These are phyloP conservation scores for Sericinus montela DNA, from an alignment of 2,888 invertebrate species.

Conservation along the genomic window DNA sequence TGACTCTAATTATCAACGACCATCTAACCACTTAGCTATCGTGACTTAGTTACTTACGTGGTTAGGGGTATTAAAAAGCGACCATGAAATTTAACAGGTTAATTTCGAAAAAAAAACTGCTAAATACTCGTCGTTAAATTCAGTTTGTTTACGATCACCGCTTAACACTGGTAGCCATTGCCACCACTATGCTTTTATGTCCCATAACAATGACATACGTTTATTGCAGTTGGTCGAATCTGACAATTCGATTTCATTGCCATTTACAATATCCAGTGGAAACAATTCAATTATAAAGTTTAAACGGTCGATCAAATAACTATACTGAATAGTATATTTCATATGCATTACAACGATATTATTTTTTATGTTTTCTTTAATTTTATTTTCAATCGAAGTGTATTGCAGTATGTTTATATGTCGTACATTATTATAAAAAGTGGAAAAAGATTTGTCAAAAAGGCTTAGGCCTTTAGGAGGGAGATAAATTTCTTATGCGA, in stretches of 20 bases:
- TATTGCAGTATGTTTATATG: too few relatives aligned
- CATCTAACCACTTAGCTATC: too few relatives aligned
- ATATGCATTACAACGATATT: background rate
- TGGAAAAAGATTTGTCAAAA: too few relatives aligned
- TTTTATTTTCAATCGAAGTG: too few relatives aligned
- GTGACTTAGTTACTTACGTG: too few relatives aligned
- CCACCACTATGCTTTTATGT: conserved; percentile 47
- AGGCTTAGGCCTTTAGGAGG: too few relatives aligned
- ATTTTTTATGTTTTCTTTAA: background rate
- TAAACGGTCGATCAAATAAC: conserved; percentile 19
- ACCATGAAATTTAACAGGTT: conserved; percentile 23
- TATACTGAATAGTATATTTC: background rate
- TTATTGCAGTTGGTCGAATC: conserved; percentile 43
- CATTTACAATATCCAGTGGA: conserved; percentile 32
- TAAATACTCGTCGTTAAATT: conserved; percentile 28
- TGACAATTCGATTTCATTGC: conserved; percentile 36
- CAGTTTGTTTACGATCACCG: conserved; percentile 35
- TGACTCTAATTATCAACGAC: too few relatives aligned
- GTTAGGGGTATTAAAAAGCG: conserved; percentile 14
- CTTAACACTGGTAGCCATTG: conserved; percentile 49
- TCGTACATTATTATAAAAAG: too few relatives aligned
- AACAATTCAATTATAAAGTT: conserved; percentile 27
- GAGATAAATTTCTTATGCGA: too few relatives aligned
- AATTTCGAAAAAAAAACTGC: conserved; percentile 24
- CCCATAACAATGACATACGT: conserved; percentile 57